Evolutionary conservation across 2,113 vertebrate genomes (phyloP).

Genomic region (Oryzias celebensis): DNA sequence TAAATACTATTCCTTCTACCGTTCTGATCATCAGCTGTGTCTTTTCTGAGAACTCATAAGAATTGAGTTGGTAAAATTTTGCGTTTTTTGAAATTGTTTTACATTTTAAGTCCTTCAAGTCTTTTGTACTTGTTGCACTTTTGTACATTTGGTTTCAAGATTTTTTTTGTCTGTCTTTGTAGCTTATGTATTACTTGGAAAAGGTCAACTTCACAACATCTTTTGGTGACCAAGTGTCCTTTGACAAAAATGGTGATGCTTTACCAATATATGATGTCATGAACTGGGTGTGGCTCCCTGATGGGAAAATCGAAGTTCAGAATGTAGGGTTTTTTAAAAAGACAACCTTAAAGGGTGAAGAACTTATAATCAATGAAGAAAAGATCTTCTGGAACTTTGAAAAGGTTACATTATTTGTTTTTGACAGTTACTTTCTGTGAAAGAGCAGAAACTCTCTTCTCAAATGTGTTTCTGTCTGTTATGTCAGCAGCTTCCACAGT

Average conservation of each 20-base stretch:
- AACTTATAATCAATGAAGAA: constrained; percentile 58
- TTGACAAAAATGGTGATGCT: constrained; percentile 76
- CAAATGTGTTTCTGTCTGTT: background rate
- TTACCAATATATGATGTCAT: constrained; percentile 75
- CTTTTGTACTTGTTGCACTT: too few relatives aligned
- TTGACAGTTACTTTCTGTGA: too few relatives aligned
- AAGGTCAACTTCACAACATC: constrained; percentile 68
- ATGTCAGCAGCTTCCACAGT: constrained; percentile 58
- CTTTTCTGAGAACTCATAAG: too few relatives aligned
- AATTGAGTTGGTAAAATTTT: background rate
- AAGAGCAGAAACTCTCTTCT: background rate
- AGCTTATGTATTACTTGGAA: constrained; percentile 63
- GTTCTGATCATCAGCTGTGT: too few relatives aligned
- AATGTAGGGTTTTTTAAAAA: constrained; percentile 65
- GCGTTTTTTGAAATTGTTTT: background rate
- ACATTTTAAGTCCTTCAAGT: too few relatives aligned
- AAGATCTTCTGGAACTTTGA: constrained; percentile 62
- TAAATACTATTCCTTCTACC: too few relatives aligned
- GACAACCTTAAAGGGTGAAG: constrained; percentile 35
- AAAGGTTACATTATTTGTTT: constrained; percentile 30
- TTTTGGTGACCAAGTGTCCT: constrained; percentile 72
- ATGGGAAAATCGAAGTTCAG: constrained; percentile 45
- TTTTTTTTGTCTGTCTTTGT: background rate
- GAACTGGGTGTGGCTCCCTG: constrained; percentile 69
- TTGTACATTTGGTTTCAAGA: background rate